phyloP scores from a whole-genome alignment of 2,888 invertebrate genomes.

The Cosmorhoe ocellata region DNA sequence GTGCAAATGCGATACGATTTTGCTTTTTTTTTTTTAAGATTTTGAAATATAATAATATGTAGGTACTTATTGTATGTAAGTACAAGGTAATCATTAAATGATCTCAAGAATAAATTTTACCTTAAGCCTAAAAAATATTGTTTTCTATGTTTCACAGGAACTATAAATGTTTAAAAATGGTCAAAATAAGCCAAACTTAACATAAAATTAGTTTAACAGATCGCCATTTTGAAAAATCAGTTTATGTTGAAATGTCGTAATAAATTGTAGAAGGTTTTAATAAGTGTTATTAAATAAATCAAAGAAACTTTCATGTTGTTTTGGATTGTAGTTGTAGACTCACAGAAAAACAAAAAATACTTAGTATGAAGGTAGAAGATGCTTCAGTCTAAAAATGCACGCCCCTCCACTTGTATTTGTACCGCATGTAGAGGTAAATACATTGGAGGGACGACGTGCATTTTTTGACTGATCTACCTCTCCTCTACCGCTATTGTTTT shows the following conservation, averaged over 20 bases:
- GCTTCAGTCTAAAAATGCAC: too few species aligned
- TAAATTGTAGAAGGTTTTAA: conserved; percentile 69
- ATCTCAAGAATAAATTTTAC: conserved; percentile 55
- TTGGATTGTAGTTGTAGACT: background rate
- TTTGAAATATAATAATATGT: conserved; percentile 25
- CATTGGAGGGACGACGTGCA: too few species aligned
- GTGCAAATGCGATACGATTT: conserved; percentile 19
- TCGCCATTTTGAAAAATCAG: conserved; percentile 69
- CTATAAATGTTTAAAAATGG: conserved; percentile 27
- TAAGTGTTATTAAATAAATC: conserved; percentile 75
- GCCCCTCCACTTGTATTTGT: too few species aligned
- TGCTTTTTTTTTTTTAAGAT: conserved; percentile 23
- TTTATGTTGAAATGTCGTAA: conserved; percentile 46
- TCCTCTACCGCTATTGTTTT: too few species aligned
- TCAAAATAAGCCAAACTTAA: conserved; percentile 50
- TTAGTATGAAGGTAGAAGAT: too few species aligned
- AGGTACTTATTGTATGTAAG: conserved; percentile 15
- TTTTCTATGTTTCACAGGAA: conserved; percentile 42
- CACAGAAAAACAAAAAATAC: too few species aligned
- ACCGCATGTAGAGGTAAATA: too few species aligned
- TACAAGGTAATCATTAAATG: conserved; percentile 47
- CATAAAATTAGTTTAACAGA: conserved; percentile 48
- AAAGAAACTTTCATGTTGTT: conserved; percentile 33
- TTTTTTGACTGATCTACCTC: too few species aligned
- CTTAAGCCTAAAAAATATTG: conserved; percentile 38